Conservation (phyloP, 2,888 invertebrate genomes). For the Lithodes maja region DNA sequence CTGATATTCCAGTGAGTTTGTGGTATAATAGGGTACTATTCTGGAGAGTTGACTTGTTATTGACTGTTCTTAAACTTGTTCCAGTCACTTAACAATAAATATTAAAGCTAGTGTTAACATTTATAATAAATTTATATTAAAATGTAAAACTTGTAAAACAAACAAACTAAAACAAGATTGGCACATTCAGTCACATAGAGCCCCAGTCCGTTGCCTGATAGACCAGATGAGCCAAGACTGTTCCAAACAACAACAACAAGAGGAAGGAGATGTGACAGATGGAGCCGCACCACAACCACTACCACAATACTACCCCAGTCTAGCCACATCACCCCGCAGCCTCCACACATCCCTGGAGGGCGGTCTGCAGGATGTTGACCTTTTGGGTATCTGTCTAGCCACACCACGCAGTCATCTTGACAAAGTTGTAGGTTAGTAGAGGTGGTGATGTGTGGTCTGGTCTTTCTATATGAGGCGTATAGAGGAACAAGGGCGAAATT, state of each 20-base stretch:
- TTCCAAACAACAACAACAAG: background rate
- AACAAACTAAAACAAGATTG: too few relatives aligned
- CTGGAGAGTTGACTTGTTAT: too few relatives aligned
- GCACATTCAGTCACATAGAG: slow-evolving; percentile 44
- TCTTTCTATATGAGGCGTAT: too few relatives aligned
- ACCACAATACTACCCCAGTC: background rate
- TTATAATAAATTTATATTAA: background rate
- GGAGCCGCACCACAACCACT: slow-evolving; percentile 13
- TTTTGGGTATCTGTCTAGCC: slow-evolving; percentile 73
- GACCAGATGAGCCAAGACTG: slow-evolving; percentile 57
- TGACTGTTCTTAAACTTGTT: too few relatives aligned
- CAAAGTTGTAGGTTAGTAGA: slow-evolving; percentile 40
- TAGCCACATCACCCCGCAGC: slow-evolving; percentile 70
- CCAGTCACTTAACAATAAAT: too few relatives aligned
- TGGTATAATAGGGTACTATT: too few relatives aligned
- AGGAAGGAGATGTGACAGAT: slow-evolving; percentile 9
- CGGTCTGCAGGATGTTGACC: slow-evolving; percentile 74
- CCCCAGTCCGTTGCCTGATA: slow-evolving; percentile 65
- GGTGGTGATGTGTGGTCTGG: too few relatives aligned
- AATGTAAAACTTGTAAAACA: too few relatives aligned
- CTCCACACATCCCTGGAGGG: slow-evolving; percentile 75
- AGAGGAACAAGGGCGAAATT: too few relatives aligned
- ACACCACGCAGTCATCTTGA: slow-evolving; percentile 52
- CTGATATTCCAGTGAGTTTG: slow-evolving; percentile 48
- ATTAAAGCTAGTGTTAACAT: background rate